A percentile compares a stretch with the other conserved stretches of the same genome.
Evolutionary conservation across 2,113 vertebrate species (phyloP).

Genomic region (Tenrec ecaudatus): DNA sequence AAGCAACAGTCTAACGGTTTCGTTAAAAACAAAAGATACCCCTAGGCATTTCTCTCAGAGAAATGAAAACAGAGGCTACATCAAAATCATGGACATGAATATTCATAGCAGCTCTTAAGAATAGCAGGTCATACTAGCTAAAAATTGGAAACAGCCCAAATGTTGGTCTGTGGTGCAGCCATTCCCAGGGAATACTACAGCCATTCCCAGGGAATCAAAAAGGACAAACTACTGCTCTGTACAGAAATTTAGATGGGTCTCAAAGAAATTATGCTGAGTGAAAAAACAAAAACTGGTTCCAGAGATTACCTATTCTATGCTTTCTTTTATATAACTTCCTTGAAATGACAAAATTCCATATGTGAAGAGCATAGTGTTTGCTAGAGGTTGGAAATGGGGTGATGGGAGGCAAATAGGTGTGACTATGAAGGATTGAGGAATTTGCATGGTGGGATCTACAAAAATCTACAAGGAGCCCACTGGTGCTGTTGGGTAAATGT

Average conservation of each 20-base stretch:
- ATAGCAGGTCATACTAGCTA: neutral
- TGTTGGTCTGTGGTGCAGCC: neutral
- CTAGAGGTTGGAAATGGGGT: too few relatives aligned
- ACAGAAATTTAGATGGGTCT: neutral
- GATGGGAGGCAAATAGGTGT: too few relatives aligned
- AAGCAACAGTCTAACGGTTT: neutral
- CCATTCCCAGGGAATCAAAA: neutral
- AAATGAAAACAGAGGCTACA: neutral
- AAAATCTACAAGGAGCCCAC: too few relatives aligned
- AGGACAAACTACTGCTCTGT: neutral
- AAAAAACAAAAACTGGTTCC: neutral
- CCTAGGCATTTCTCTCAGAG: neutral
- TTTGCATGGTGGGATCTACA: too few relatives aligned
- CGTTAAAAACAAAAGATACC: neutral
- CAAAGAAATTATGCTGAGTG: neutral
- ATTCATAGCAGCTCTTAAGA: neutral
- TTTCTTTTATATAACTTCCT: neutral
- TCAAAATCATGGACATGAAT: neutral
- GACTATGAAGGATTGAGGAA: too few relatives aligned
- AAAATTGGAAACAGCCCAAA: neutral
- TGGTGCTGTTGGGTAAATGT: too few relatives aligned
- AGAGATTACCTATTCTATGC: neutral
- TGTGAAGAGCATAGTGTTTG: neutral
- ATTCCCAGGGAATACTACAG: neutral
- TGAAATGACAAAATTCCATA: neutral